phyloP scores from a whole-genome alignment of 2,113 vertebrate genomes.

The Dipodomys spectabilis region DNA sequence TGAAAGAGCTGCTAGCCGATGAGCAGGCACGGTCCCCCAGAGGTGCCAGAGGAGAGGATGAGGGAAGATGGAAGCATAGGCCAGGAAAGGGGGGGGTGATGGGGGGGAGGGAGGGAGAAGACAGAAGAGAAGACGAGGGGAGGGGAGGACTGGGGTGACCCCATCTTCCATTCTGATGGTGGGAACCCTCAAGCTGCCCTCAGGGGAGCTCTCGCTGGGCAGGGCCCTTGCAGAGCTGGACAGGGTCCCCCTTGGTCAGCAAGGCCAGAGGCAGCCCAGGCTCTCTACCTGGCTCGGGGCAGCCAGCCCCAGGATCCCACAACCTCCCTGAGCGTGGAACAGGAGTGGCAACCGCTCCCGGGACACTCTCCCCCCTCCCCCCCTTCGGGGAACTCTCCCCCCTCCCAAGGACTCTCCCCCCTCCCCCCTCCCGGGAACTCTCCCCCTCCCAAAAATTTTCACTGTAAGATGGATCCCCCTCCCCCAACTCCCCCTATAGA shows the following conservation, averaged over 20 bases:
- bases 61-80: neutral
- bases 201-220: neutral
- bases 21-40: neutral
- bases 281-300: neutral
- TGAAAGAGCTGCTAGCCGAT: neutral
- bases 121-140: too few species aligned
- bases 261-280: neutral
- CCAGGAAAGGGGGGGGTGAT: neutral
- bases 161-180: neutral
- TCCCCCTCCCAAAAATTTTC: too few species aligned
- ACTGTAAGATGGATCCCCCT: too few species aligned
- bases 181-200: neutral
- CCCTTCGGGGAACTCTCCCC: too few species aligned
- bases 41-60: too few species aligned
- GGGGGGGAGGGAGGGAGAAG: neutral
- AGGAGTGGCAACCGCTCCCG: too few species aligned
- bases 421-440: neutral
- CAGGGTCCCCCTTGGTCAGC: too few species aligned
- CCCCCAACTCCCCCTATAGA: neutral
- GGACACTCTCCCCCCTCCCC: neutral
- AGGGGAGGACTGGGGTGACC: too few species aligned
- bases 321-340: neutral
- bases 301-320: neutral
- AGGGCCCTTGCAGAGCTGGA: neutral
- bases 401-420: too few species aligned